Evolutionary conservation across 1,140 invertebrate species (phyloP), one percentile per base, ranked within the genome.

Genomic region (Pachyrhynchus sulphureomaculatus): DNA sequence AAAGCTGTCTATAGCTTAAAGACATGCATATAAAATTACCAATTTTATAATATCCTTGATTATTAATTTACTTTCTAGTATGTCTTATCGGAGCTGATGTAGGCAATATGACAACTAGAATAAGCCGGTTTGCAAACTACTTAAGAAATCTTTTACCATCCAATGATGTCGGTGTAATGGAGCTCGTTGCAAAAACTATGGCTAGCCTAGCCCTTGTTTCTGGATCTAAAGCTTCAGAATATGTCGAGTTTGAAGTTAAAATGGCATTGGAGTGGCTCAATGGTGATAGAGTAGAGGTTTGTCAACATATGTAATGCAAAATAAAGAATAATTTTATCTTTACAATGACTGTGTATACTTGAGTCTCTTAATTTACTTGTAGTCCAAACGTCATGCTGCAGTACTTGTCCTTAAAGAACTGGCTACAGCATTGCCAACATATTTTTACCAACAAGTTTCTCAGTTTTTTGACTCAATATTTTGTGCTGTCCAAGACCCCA

Each of bases 361-460:
- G 36, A n/a, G n/a, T n/a, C n/a, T n/a, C n/a, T n/a, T n/a, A n/a
- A n/a, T n/a, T n/a, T n/a, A n/a, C n/a, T n/a, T n/a, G n/a, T 53
- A 81, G 74, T 85, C 90, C 0, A 90, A 92, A 73, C 82, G 93
- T 57, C 92, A 95, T 75, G 93, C 94, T 6, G 93, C 94, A 1
- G 95, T 97, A 2, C 80, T 99, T 18, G 86, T 99, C 9, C 76
- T 98, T 5, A 88, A 92, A 71, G 97, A 99, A 79, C 77, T 99
- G 12, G 97, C 97, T 9, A 87, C 95, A 13, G 92, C 92, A 10
- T 94, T 96, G 78, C 96, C 96, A 2, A 98, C 96, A 12, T 97
- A 96, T 77, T 99, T 99, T 77, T 99, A 97, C 75, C 95, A 98
- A 79, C 93, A 97, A 83, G 93, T 98, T 0, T 92, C 92, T 13